Evolutionary conservation across 1,140 invertebrate species (phyloP), one percentile per base, ranked within the genome.

Genomic region (Bombus cullumanus): DNA sequence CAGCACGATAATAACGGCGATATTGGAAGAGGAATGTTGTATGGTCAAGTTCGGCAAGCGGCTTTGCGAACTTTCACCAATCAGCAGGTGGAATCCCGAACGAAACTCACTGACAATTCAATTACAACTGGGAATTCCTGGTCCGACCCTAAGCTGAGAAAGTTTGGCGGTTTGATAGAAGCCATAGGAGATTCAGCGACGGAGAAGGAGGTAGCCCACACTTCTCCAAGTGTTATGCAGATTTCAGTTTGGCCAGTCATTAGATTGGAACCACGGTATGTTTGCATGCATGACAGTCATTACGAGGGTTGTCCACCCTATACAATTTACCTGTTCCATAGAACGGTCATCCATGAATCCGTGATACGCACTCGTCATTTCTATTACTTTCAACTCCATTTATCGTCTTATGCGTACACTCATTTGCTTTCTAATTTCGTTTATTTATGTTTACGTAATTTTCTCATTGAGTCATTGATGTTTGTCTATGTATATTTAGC

Each of bases 181-280:
- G 82, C 41, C 86, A 73, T 81, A 84, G 87, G 82, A 81, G 88
- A 80, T 89, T 81, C 87, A 41, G 43, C 41, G 81, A 85, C 81
- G 86, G 83, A 85, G 82, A 68, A 85, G 84, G 81, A 88, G 86
- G 81, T 83, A 86, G 84, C 84, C 85, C 86, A 88, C 89, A 86
- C 85, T 89, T 90, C 86, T 91, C 92, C 90, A 93, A 94, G 94
- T 94, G 93, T 94, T 95, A 95, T 95, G 95, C 93, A 95, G 93
- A 95, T 95, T 95, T 93, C 89, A 95, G 93, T 95, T 95, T 95
- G 93, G 90, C 90, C 92, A 94, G 93, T 95, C 89, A 90, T 90
- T 90, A 90, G 89, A 90, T 90, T 86, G 89, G 81, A 85, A 74
- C 72, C 78, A 64, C 59, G 31, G 85, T 66, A 43, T 86, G 68